Evolutionary conservation across 2,113 vertebrate species (phyloP), one percentile per base, ranked within the genome.

Genomic region (Strix aluco): DNA sequence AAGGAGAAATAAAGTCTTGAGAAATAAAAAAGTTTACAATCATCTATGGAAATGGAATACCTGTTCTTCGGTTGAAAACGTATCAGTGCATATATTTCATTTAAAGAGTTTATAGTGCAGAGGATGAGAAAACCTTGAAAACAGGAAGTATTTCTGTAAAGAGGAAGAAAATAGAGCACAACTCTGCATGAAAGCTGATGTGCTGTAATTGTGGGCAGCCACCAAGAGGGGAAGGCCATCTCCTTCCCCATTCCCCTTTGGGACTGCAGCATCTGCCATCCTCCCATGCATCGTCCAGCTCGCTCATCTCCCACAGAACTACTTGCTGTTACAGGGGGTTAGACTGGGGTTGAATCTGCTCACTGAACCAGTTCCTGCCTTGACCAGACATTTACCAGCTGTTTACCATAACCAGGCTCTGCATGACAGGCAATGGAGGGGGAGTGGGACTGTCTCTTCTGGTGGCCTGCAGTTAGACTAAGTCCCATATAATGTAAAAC

Each of bases 91-190:
- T 19, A 3, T 55, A 69, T 92, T 80, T 79, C 25, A 36, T 65
- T 69, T 73, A 22, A 78, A 69, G 29, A 19, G 40, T 59, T 67
- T 26, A 46, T 27, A 51, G 44, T 15, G 29, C 58, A 51, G 44
- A 81, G 54, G 34, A 88, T 3, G 8, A 87, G 73, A 81, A 96
- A 92, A 85, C 40, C 38, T 69, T 84, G 54, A 67, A 87, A 90
- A 69, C 0, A 5, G 58, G 38, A 92, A 55, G 19, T 11, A 13
- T 54, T 77, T 40, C 42, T 32, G 9, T 17, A 36, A 62, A 13
- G 32, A 71, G 32, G 29, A 83, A 75, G 13, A 69, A 80, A 90
- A 82, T 1, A 55, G n/a, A 83, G 14, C 12, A 29, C 62, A 84
- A 18, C 9, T 92, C 63, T 51, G 25, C 67, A 54, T 23, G 38